Evolutionary conservation across 2,888 invertebrate genomes (phyloP), one percentile per base, ranked within the genome.

Genomic region (Itoplectis maculator): DNA sequence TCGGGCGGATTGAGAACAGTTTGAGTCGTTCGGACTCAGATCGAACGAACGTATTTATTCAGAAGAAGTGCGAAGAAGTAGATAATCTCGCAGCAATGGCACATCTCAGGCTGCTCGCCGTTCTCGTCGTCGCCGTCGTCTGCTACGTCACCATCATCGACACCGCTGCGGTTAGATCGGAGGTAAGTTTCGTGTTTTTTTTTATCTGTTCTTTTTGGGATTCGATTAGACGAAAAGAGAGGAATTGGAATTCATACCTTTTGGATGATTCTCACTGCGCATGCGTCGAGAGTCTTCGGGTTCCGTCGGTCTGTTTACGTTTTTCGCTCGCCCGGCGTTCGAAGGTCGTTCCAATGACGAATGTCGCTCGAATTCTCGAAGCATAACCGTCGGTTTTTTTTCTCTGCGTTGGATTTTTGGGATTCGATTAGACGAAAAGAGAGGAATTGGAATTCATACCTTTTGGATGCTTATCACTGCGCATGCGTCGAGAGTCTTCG

Each of bases 121-220:
- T 86, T 54, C 76, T 82, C 61, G 70, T 86, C 68, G 78, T 87
- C 54, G 85, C 86, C 49, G 74, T 80, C 61, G 77, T 87, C 63
- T 87, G 86, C 83, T 89, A 86, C 85, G 86, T 85, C 29, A 68
- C 87, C n/a, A 70, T 88, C 74, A 87, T 85, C 79, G 86, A 89
- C 76, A 87, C 88, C 5, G 89, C 89, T 5, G 87, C 87, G 9
- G 85, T 88, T 5, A 85, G 87, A 29, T 68, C 86, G 4, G 86
- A 87, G 85, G 89, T 89, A 85, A 89, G 85, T 40, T 11, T 54
- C 56, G 11, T 40, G 23, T 54, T 54, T 54, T 45, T n/a, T 73
- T 73, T 72, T 59, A 47, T 47, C 7, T 54, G 23, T 11, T 11
- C 3, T 11, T 54, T 11, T 11, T 11, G 2, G 11, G 0, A 23